These are phyloP conservation scores for Eristalis pertinax DNA, from an alignment of 2,888 invertebrate genomes.

Conservation along the genomic window DNA sequence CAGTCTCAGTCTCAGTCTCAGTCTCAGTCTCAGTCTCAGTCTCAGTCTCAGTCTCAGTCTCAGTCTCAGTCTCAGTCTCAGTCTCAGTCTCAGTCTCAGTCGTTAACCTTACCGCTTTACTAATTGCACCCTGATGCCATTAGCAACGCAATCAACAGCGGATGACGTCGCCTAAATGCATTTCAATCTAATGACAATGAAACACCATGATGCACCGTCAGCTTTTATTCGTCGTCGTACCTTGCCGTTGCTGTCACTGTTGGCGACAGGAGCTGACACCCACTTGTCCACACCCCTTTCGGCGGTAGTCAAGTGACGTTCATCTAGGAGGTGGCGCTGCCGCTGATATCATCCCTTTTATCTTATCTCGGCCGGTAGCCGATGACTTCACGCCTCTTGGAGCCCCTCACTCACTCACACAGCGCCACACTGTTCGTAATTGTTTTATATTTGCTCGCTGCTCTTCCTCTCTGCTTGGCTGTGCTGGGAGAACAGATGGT, in stretches of 20 bases:
- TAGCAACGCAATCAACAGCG: no score
- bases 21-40: conserved; percentile 1
- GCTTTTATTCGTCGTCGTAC: not conserved
- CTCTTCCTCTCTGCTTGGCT: not conserved
- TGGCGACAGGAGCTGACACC: not conserved
- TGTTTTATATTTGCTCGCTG: conserved; percentile 30
- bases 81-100: not conserved
- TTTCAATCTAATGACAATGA: not conserved
- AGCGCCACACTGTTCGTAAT: not conserved
- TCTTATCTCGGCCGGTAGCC: conserved; percentile 38
- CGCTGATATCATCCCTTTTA: conserved; percentile 23
- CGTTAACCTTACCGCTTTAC: not conserved
- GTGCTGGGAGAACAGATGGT: conserved; percentile 11
- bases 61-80: conserved; percentile 1
- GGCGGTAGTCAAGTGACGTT: not conserved
- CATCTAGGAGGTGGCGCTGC: conserved; percentile 23
- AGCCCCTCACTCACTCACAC: conserved; percentile 10
- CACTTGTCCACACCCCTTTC: not conserved
- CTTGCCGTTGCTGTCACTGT: not conserved
- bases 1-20: conserved; percentile 1
- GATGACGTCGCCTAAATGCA: not conserved
- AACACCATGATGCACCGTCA: not conserved
- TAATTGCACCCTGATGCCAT: no score
- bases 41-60: conserved; percentile 1
- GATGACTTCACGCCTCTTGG: conserved; percentile 42